Percentiles rank a stretch among this genome's conserved stretches.
Evolutionary conservation across 2,797 vertebrate species (phyloP).

Genomic region (Malacoraja senta): DNA sequence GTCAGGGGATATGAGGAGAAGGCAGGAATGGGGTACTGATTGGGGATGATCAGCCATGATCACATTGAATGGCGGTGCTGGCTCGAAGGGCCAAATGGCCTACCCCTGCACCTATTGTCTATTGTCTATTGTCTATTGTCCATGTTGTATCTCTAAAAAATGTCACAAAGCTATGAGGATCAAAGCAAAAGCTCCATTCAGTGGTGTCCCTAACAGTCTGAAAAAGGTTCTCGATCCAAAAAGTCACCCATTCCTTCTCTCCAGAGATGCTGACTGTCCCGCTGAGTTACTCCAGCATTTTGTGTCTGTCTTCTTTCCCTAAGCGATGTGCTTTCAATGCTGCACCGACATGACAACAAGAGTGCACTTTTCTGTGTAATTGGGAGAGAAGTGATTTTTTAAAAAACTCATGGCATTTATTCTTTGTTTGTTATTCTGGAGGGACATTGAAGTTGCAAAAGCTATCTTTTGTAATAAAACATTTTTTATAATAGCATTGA

Average conservation of each 20-base stretch:
- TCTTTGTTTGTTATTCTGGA: neutral
- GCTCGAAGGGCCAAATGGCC: too few species aligned
- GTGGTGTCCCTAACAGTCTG: neutral
- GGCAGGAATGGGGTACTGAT: too few species aligned
- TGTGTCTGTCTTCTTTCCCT: neutral
- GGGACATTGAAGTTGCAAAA: neutral
- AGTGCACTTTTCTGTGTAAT: neutral
- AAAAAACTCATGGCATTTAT: neutral
- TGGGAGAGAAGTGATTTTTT: neutral
- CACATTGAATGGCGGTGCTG: too few species aligned
- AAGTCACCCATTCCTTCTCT: too few species aligned
- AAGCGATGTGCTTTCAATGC: neutral
- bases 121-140: too few species aligned
- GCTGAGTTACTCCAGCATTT: too few species aligned
- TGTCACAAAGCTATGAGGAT: neutral
- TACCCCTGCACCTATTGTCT: too few species aligned
- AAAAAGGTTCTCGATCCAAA: too few species aligned
- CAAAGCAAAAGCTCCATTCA: neutral
- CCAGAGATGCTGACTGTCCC: too few species aligned
- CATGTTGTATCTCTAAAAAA: too few species aligned
- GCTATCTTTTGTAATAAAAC: neutral
- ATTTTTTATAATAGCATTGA: neutral
- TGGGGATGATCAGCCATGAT: too few species aligned
- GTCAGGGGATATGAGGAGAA: too few species aligned
- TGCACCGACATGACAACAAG: neutral